Base-by-base conservation (phyloP, 1,140 invertebrate genomes). In the Drosophila asahinai region DNA sequence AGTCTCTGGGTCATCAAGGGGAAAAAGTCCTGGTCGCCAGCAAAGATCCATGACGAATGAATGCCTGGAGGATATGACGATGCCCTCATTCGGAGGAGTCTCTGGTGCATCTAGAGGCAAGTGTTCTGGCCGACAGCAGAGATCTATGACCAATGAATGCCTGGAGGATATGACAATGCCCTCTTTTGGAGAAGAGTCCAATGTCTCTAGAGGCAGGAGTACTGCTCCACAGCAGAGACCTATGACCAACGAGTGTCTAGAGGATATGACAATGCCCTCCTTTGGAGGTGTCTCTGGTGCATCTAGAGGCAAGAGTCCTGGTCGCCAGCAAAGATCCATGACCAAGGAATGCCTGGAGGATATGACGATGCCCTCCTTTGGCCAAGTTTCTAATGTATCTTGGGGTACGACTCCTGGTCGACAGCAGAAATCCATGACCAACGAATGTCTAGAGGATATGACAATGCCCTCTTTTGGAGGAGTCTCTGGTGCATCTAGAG, bases 381-480 rank as follows among this genome's bases (percentile, higher is more conserved):
- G 15, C 5, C 25, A 15, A 5, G 48, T 51, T 9, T 27, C 25
- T 1, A 3, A 12, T n/a, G 25, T 4, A 19, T 47, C 5, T 12
- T 14, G 45, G 2, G 12, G 2, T 5, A 47, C 2, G 12, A 4
- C 5, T 22, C 0, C 6, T 6, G 27, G 8, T 33, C 30, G 1
- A 33, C 8, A 33, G 8, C 30, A 30, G 27, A 30, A 6, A 30
- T 30, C 27, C 4, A 30, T 30, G 30, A 27, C 64, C 3, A 58
- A 60, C 14, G 80, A 79, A 19, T 62, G 43, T 1, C 15, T 83
- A 0, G 47, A 60, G 2, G 63, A 82, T 5, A 43, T 65, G 7
- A 49, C 36, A 33, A 72, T 58, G 17, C 76, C 77, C 0, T 40
- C 49, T 0, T 59, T 63, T 3, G 40, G 19, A 8, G 45, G 11